Evolutionary conservation across 1,140 invertebrate species (phyloP), one percentile per base, ranked within the genome.

Genomic region (Tenebrio molitor): DNA sequence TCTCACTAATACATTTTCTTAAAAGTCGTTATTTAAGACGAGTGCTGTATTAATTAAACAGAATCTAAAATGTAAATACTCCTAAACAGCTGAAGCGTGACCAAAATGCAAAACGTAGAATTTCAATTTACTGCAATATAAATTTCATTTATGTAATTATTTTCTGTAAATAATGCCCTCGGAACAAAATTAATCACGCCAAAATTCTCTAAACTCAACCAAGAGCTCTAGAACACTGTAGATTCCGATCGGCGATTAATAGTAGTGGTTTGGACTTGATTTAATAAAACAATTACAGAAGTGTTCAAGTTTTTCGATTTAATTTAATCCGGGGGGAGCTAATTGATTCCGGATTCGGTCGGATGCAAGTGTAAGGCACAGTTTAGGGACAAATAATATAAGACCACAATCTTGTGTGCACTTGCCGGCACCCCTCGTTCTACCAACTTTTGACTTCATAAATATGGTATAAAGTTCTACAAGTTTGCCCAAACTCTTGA

Each of bases 51-150:
- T 76, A 76, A 76, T 76, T 76, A 76, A 70, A 53, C 69, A 66
- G 67, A 72, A 76, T 76, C 73, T 76, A 72, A 76, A 76, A 76
- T 76, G 75, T 76, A 76, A 76, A 76, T 76, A 72, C 69, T 64
- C 69, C 63, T 72, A 76, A 76, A 76, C 73, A 69, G 70, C 73
- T 65, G 50, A 71, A 70, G 70, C 75, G 75, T 76, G 75, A 76
- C 72, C 75, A 64, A 76, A 76, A 74, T 76, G 67, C 71, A 68
- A 70, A 76, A 70, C 58, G 44, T 53, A 44, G 36, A 42, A 65
- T 70, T 74, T 74, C 39, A 74, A 70, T 70, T 41, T 63, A 41
- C 44, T 17, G 44, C 67, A 25, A 69, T 53, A 69, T 69, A 69
- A 69, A 69, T 69, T 69, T 53, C 29, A 34, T 68, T 42, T 68